Base-by-base conservation (phyloP, 53 echinoderm and acorn worm species). In the Echinometra lucunter region DNA sequence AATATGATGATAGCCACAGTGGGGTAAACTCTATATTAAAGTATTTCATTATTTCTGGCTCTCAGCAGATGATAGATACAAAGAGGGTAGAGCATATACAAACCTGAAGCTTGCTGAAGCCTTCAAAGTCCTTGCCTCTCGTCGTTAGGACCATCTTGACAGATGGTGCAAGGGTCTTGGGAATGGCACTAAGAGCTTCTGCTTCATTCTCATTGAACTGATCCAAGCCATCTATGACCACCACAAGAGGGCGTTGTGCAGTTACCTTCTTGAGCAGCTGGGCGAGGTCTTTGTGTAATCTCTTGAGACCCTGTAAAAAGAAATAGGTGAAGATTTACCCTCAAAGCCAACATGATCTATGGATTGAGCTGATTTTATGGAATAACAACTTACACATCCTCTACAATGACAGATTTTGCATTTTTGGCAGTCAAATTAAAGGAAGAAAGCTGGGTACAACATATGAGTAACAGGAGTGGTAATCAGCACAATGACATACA, bases 91-190 rank as follows among this genome's bases (percentile, higher is more conserved):
- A 44, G 15, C 11, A 23, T 25, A 17, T 27, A 91, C 95, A 40
- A 57, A 98, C 98, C 98, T 98, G 96, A 74, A 98, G 95, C 66
- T 95, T 88, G 53, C 91, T 92, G 92, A 96, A 98, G 66, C 97
- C 97, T 27, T 96, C 97, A 95, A 85, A 97, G 88, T 95, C 95
- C 66, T 91, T 95, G 66, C 97, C 95, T 88, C 91, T 97, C 69
- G 95, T 96, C 9, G 97, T 97, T 53, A 99, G 92, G 37, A 99
- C 95, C 96, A 99, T 97, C 96, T 99, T 99, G 57, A 99, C 98
- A 53, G 97, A 94, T 38, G 96, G 88, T 17, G 99, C 98, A 88
- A 99, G 94, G 42, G 78, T 90, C 89, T 97, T 96, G 8, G 99
- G 99, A 69, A 98, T 96, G 96, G 98, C 98, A 72, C 97, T 96